phyloP scores from a whole-genome alignment of 2,113 vertebrate species.

The Archocentrus centrarchus region DNA sequence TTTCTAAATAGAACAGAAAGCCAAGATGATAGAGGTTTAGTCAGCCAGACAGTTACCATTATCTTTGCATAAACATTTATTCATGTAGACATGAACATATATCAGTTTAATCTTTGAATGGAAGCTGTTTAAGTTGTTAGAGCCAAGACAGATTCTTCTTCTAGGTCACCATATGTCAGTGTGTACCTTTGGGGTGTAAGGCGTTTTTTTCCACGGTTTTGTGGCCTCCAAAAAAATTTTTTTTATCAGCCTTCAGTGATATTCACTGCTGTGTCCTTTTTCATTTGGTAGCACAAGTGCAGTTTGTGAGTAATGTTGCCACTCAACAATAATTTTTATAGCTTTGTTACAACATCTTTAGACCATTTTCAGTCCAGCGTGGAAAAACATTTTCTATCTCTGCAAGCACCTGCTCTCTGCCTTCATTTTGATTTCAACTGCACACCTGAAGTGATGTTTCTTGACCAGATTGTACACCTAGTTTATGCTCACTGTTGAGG shows the following conservation, averaged over 20 bases:
- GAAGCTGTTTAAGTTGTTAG: conserved; percentile 12
- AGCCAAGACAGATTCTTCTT: conserved; percentile 27
- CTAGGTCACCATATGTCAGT: conserved; percentile 59
- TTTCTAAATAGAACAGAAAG: conserved; percentile 43
- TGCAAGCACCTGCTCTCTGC: not conserved
- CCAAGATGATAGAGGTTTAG: conserved; percentile 21
- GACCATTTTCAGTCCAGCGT: not conserved
- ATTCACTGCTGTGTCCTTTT: not conserved
- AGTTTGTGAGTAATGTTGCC: not conserved
- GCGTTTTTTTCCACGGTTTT: conserved; percentile 22
- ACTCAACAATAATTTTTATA: not conserved
- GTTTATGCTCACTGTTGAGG: not conserved
- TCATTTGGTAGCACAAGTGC: not conserved
- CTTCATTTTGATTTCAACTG: not conserved
- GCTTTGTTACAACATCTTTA: not conserved
- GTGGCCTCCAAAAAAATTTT: conserved; percentile 2
- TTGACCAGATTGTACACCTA: not conserved
- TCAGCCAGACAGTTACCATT: conserved; percentile 2
- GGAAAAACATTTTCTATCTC: not conserved
- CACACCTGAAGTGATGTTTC: not conserved
- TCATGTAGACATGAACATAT: not conserved
- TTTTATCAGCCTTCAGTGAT: not conserved
- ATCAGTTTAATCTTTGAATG: conserved; percentile 9
- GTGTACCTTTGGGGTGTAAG: conserved; percentile 27
- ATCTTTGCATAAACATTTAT: not conserved